Conservation (phyloP, 2,888 invertebrate species). For the Cerceris rybyensis region DNA sequence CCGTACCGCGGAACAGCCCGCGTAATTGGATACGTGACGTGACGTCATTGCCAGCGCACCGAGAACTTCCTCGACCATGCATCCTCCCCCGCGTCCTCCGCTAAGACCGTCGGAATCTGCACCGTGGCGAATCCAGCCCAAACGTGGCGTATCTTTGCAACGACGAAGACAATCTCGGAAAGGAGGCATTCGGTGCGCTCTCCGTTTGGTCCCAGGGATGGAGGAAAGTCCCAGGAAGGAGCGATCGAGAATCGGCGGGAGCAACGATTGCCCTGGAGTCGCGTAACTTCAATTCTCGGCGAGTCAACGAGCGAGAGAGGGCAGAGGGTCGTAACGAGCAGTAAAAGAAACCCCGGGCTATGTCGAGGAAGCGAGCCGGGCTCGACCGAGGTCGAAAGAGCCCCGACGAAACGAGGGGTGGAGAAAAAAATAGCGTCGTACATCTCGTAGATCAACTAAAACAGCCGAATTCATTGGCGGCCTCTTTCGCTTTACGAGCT, state of each 20-base stretch:
- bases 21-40: conserved; percentile 77
- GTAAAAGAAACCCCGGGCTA: neutral
- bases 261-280: neutral
- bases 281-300: neutral
- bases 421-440: neutral
- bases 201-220: too few relatives aligned
- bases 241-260: too few relatives aligned
- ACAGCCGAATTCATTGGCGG: conserved; percentile 34
- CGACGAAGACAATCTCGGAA: too few relatives aligned
- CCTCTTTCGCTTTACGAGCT: conserved; percentile 50
- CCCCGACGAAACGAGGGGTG: neutral
- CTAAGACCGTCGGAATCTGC: neutral
- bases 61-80: conserved; percentile 32
- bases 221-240: too few relatives aligned
- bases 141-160: too few relatives aligned
- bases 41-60: conserved; percentile 67
- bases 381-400: neutral
- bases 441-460: conserved; percentile 8
- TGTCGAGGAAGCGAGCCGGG: neutral
- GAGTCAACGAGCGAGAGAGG: neutral
- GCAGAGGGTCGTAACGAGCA: neutral
- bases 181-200: too few relatives aligned
- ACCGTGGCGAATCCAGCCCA: too few relatives aligned
- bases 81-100: neutral
- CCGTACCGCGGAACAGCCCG: conserved; percentile 61